Percentiles rank a stretch among this genome's conserved stretches.
Evolutionary conservation across 2,888 invertebrate species (phyloP).

Genomic region (Xanthia icteritia): DNA sequence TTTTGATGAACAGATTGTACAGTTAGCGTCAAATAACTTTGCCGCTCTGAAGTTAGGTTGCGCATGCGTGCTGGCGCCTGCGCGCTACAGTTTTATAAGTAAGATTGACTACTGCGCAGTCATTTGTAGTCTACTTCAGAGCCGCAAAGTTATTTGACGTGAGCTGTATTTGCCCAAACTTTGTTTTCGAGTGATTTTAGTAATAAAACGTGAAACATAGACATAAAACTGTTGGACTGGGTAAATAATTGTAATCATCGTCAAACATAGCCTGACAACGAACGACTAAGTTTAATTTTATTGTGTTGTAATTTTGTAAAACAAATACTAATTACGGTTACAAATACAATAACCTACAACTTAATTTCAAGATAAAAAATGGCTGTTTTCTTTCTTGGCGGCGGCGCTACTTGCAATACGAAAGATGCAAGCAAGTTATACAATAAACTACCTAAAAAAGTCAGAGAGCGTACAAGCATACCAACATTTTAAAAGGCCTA

Average conservation of each 20-base stretch:
- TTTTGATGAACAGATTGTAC: neutral
- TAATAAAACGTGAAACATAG: neutral
- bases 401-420: neutral
- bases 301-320: neutral
- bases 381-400: neutral
- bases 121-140: no score
- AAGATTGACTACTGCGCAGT: no score
- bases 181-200: conserved; percentile 1
- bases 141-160: no score
- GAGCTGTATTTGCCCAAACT: neutral
- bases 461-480: no score
- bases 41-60: no score
- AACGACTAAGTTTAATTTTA: conserved; percentile 3
- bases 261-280: conserved; percentile 24
- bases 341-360: neutral
- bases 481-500: no score
- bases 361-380: neutral
- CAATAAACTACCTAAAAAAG: no score
- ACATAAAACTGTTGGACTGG: neutral
- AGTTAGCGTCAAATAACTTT: no score
- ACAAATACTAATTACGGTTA: neutral
- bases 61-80: no score
- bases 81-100: no score
- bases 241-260: conserved; percentile 20
- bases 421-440: neutral